These are phyloP conservation scores for Ibycter americanus DNA, from an alignment of 2,797 vertebrate species.

Conservation along the genomic window DNA sequence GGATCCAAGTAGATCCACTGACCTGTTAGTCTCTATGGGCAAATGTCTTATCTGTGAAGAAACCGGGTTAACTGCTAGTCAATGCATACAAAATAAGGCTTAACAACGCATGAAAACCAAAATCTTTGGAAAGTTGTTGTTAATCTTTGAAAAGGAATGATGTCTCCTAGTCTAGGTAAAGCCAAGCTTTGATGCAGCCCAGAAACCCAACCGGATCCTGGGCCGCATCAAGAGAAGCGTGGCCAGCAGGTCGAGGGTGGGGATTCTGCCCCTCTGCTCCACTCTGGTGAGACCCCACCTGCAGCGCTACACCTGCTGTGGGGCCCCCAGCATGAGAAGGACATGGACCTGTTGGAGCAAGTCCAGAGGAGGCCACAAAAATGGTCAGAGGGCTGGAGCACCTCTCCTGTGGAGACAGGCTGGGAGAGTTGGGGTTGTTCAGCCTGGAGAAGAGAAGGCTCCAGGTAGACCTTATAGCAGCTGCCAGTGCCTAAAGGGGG, in stretches of 20 bases:
- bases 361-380: background rate
- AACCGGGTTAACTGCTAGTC: background rate
- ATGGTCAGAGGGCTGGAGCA: background rate
- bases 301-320: background rate
- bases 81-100: background rate
- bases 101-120: background rate
- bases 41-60: background rate
- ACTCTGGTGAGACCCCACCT: background rate
- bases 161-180: background rate
- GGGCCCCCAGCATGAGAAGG: rapidly evolving
- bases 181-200: background rate
- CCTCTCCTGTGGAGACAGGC: rapidly evolving
- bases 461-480: rapidly evolving
- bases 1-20: background rate
- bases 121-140: background rate
- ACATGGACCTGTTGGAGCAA: rapidly evolving
- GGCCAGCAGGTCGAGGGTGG: rapidly evolving
- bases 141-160: background rate
- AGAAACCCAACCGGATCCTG: background rate
- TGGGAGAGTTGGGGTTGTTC: background rate
- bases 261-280: background rate
- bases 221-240: rapidly evolving
- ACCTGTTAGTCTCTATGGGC: background rate
- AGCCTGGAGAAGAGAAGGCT: background rate
- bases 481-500: background rate